phyloP scores from a whole-genome alignment of 2,797 vertebrate genomes.

The Parotocinclus haroldoi region DNA sequence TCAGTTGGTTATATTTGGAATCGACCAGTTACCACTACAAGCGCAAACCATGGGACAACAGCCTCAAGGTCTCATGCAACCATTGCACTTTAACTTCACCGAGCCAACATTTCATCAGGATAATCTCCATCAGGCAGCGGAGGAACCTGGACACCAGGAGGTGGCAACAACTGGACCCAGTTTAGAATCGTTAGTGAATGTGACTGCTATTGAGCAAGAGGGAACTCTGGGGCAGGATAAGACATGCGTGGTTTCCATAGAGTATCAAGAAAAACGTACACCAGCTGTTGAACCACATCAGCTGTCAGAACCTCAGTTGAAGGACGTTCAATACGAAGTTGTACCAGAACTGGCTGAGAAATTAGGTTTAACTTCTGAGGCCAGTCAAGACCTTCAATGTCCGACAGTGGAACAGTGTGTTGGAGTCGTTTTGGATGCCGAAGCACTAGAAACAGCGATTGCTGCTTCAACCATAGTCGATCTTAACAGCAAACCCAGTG shows the following conservation, averaged over 20 bases:
- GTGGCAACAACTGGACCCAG: slow-evolving; percentile 6
- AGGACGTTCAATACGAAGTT: slow-evolving; percentile 54
- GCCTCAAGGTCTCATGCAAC: slow-evolving; percentile 49
- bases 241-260: slow-evolving; percentile 6
- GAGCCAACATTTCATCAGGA: slow-evolving; percentile 22
- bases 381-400: slow-evolving; percentile 1
- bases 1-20: slow-evolving; percentile 69
- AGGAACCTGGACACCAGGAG: slow-evolving; percentile 27
- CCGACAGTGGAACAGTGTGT: slow-evolving; percentile 21
- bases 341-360: slow-evolving; percentile 52
- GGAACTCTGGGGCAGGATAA: slow-evolving; percentile 14
- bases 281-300: slow-evolving; percentile 21
- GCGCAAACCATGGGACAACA: slow-evolving; percentile 59
- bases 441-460: slow-evolving; percentile 13
- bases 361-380: slow-evolving; percentile 12
- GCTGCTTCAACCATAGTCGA: slow-evolving; percentile 6
- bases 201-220: slow-evolving; percentile 38
- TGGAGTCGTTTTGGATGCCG: slow-evolving; percentile 4
- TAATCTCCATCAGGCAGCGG: slow-evolving; percentile 9
- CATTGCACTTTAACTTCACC: slow-evolving; percentile 43
- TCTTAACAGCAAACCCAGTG: slow-evolving; percentile 8
- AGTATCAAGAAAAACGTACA: slow-evolving; percentile 15
- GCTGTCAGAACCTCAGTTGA: slow-evolving; percentile 34
- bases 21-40: slow-evolving; percentile 61
- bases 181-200: slow-evolving; percentile 5